Conservation (phyloP, 2,888 invertebrate species). For the Isotomurus palustris region DNA sequence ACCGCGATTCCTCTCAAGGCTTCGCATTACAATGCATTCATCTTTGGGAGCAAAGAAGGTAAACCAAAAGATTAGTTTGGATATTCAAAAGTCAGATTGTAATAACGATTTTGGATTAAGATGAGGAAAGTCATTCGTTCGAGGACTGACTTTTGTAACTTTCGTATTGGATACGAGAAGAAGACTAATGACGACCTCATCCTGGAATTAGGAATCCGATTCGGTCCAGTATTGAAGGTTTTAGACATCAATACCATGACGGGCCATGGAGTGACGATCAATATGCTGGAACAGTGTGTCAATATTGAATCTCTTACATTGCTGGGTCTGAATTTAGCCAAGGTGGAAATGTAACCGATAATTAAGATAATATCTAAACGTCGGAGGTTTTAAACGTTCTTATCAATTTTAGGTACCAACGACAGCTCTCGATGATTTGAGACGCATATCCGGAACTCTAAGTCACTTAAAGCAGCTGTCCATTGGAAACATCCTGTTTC, state of each 20-base stretch:
- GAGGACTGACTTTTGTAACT: slow-evolving; percentile 24
- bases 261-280: slow-evolving; percentile 13
- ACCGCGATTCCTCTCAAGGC: slow-evolving; percentile 12
- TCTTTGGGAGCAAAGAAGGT: slow-evolving; percentile 19
- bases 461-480: slow-evolving; percentile 18
- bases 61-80: too few species aligned
- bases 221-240: slow-evolving; percentile 13
- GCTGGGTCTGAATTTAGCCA: slow-evolving; percentile 22
- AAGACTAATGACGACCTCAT: slow-evolving; percentile 8
- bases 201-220: slow-evolving; percentile 14
- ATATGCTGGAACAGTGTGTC: slow-evolving; percentile 9
- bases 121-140: slow-evolving; percentile 28
- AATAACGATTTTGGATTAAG: too few species aligned
- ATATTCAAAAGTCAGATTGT: too few species aligned
- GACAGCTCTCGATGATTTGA: neutral
- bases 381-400: too few species aligned
- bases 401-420: too few species aligned
- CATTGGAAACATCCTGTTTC: slow-evolving; percentile 23
- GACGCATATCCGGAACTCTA: neutral
- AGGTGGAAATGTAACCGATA: slow-evolving; percentile 6
- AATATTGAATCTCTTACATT: slow-evolving; percentile 16
- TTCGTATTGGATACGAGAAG: slow-evolving; percentile 8
- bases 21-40: slow-evolving; percentile 23
- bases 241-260: slow-evolving; percentile 22
- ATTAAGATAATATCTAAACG: neutral